These are phyloP conservation scores for Mya arenaria DNA, from an alignment of 1,140 invertebrate genomes.

Conservation along the genomic window DNA sequence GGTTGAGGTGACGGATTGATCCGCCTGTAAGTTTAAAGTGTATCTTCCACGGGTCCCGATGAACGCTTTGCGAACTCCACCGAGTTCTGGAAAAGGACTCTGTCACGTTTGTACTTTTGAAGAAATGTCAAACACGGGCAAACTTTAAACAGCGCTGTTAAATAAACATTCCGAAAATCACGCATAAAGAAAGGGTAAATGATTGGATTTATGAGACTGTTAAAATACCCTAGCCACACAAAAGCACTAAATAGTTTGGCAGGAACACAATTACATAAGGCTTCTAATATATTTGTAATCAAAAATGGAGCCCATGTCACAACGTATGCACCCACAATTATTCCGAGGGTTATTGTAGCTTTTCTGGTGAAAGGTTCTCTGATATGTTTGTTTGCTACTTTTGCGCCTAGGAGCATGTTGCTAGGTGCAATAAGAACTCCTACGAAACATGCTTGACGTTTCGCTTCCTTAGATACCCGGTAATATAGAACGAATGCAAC, in stretches of 20 bases:
- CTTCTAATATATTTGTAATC: conserved; percentile 96
- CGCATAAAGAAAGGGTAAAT: conserved; percentile 99
- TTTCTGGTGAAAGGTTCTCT: conserved; percentile 75
- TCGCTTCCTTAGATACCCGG: conserved; percentile 73
- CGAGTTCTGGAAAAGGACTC: conserved; percentile 23
- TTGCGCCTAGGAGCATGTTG: conserved; percentile 70
- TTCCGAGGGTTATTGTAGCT: conserved; percentile 76
- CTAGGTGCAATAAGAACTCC: conserved; percentile 69
- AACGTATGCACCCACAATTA: conserved; percentile 89
- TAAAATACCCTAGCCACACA: conserved; percentile 95
- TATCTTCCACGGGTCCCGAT: too few relatives aligned
- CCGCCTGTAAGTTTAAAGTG: too few relatives aligned
- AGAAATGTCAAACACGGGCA: conserved; percentile 67
- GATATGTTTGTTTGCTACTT: conserved; percentile 69
- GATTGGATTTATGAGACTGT: conserved; percentile 98
- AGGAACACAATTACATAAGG: conserved; percentile 88
- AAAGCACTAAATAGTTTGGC: conserved; percentile 65
- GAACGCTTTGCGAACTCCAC: too few relatives aligned
- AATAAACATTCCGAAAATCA: conserved; percentile 96
- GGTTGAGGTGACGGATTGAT: too few relatives aligned
- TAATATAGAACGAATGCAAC: conserved; percentile 74
- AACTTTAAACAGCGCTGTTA: conserved; percentile 56
- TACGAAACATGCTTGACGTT: conserved; percentile 72
- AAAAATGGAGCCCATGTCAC: conserved; percentile 99
- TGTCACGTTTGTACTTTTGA: conserved; percentile 41